Conservation (phyloP, 1,140 invertebrate genomes). For the Heliconius melpomene region DNA sequence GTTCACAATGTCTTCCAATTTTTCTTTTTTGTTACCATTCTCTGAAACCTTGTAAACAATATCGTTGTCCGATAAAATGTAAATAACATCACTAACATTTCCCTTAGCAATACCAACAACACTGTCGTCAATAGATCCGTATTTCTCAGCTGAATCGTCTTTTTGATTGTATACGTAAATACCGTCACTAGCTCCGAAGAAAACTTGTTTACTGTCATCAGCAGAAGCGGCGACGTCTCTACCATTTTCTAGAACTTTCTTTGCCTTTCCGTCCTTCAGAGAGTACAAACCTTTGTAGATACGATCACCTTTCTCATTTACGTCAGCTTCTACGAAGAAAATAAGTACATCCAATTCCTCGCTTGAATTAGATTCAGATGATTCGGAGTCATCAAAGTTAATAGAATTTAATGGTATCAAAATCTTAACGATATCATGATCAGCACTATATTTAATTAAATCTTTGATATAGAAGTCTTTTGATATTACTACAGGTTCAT, state of each 20-base stretch:
- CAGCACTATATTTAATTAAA: conserved; percentile 47
- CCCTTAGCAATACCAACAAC: conserved; percentile 56
- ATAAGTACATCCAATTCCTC: conserved; percentile 15
- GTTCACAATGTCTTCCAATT: conserved; percentile 45
- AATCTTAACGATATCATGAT: conserved; percentile 61
- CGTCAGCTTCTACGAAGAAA: conserved; percentile 63
- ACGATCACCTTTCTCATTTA: conserved; percentile 42
- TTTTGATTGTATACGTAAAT: conserved; percentile 56
- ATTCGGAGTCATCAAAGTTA: conserved; percentile 50
- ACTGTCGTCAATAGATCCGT: conserved; percentile 56
- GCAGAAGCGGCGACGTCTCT: conserved; percentile 49
- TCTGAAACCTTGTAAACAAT: conserved; percentile 58
- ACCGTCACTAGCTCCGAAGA: conserved; percentile 57
- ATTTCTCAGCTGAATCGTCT: conserved; percentile 53
- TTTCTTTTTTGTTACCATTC: conserved; percentile 54
- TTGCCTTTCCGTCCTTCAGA: conserved; percentile 31
- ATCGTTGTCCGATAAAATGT: conserved; percentile 55
- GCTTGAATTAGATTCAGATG: conserved; percentile 23
- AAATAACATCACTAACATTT: conserved; percentile 50
- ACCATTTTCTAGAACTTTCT: conserved; percentile 59
- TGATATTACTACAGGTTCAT: no score
- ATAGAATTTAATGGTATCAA: conserved; percentile 58
- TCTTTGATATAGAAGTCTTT: neutral
- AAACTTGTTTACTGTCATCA: conserved; percentile 54
- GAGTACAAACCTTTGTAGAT: conserved; percentile 9